Percentiles rank a stretch among this genome's conserved stretches.
Evolutionary conservation across 2,888 invertebrate genomes (phyloP).

Genomic region (Euzophera pinguis): DNA sequence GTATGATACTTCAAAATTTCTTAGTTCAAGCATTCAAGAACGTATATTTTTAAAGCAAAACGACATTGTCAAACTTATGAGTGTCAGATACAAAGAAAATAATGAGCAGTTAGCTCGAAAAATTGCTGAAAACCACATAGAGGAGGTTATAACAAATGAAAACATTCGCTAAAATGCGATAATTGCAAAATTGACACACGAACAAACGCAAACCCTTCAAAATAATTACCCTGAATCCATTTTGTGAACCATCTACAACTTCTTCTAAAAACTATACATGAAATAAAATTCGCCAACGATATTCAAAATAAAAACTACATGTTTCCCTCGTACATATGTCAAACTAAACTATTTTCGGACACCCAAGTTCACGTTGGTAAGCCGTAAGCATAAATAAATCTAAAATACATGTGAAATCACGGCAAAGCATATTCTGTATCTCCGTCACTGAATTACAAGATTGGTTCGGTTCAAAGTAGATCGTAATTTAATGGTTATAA

Average conservation of each 20-base stretch:
- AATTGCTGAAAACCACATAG: conserved; percentile 34
- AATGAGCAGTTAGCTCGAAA: conserved; percentile 18
- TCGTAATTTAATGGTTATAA: too few species aligned
- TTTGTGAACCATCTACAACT: conserved; percentile 51
- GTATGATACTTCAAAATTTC: not conserved
- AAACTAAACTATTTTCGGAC: conserved; percentile 75
- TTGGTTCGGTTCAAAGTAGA: conserved; percentile 1
- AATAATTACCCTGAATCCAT: conserved; percentile 74
- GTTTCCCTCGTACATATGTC: conserved; percentile 72
- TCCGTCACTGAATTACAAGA: not conserved
- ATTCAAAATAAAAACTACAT: conserved; percentile 76
- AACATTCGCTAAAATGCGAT: conserved; percentile 45
- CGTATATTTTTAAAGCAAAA: conserved; percentile 10
- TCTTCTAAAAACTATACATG: conserved; percentile 43
- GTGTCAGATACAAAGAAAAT: conserved; percentile 20
- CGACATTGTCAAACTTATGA: conserved; percentile 17
- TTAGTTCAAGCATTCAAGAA: conserved; percentile 2
- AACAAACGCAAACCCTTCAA: conserved; percentile 30
- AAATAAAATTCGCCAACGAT: conserved; percentile 59
- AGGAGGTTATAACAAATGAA: conserved; percentile 66
- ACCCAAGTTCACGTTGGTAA: conserved; percentile 70
- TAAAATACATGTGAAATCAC: conserved; percentile 48
- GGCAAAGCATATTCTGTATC: conserved; percentile 29
- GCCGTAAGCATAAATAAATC: conserved; percentile 54
- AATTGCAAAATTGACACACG: conserved; percentile 28